Base-by-base conservation (phyloP, 2,888 invertebrate species). In the Hipparchia semele region DNA sequence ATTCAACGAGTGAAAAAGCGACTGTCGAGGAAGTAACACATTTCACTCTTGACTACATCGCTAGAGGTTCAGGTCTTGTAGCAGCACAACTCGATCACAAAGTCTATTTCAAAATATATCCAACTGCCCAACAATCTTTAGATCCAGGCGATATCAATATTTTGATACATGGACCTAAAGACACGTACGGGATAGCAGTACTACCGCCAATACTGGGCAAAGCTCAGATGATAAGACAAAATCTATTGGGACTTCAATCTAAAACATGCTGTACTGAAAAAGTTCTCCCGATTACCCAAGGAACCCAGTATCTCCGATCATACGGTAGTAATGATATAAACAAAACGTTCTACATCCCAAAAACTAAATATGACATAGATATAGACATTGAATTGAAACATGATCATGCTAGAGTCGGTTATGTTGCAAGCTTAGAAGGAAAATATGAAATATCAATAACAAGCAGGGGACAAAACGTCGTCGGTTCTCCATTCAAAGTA, bases 401-500 rank as follows among this genome's bases (percentile, higher is more conserved):
- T 46, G 95, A 95, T 76, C 90, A 95, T 78, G 90, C 90, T 0
- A 95, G 92, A 86, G 85, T 95, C 59, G 87, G 88, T 58, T 96
- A 95, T 75, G 84, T 86, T 2, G 94, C 95, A 0, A 89, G 86
- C 62, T 84, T 90, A 75, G 90, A 92, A 80, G 96, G 96, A 3
- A 92, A 92, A 81, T 94, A 95, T 80, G 94, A 95, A 84, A 88
- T 96, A 56, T 94, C 91, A 51, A 90, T 96, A 61, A 94, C 94
- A 13, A 94, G 94, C 71, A 91, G 94, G 82, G 95, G 95, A 0
- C 93, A 94, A 81, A 90, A 92, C 79, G 89, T 95, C 59, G 91
- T 93, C 53, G 95, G 95, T n/a, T 95, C 95, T 39, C 96, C 96
- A 1, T 96, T 94, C 80, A 84, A 84, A 70, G 88, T 95, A 4